Conservation (phyloP, 2,797 vertebrate species). For the Eidolon dupreanum region DNA sequence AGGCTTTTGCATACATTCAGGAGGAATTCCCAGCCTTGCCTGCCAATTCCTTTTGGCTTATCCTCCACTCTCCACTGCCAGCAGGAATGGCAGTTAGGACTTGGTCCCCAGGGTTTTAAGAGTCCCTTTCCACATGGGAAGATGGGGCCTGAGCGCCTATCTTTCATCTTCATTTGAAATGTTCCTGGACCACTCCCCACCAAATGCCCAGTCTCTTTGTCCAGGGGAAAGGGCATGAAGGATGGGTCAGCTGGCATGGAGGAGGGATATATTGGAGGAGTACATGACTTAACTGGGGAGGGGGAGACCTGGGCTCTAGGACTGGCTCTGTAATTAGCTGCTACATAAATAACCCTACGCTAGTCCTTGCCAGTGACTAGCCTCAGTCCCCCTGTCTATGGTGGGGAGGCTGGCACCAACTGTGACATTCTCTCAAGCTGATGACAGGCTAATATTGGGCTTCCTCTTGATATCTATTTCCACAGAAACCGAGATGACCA, state of each 20-base stretch:
- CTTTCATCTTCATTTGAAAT: not conserved
- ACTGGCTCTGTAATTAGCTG: not conserved
- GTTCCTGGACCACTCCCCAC: not conserved
- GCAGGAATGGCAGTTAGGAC: not conserved
- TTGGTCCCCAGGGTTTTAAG: not conserved
- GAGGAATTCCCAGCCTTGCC: not conserved
- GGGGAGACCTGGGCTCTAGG: not conserved
- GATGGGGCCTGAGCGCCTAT: not conserved
- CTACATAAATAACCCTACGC: too few relatives aligned
- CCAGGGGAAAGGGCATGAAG: not conserved
- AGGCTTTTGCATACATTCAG: too few relatives aligned
- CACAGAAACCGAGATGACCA: not conserved
- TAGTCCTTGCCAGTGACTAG: not conserved
- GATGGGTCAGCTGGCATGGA: fast-evolving
- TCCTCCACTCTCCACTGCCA: not conserved
- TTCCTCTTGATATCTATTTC: not conserved
- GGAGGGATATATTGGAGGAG: not conserved
- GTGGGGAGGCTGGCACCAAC: not conserved
- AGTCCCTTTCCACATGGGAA: too few relatives aligned
- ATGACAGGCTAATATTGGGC: not conserved
- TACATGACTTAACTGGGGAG: not conserved
- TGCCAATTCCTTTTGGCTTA: not conserved
- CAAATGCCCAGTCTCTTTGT: not conserved
- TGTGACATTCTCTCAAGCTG: not conserved
- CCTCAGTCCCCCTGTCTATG: not conserved